Percentiles rank a stretch among this genome's conserved stretches.
These are phyloP conservation scores for Rhamphomyia laevipes DNA, from an alignment of 2,888 invertebrate genomes.

Conservation along the genomic window DNA sequence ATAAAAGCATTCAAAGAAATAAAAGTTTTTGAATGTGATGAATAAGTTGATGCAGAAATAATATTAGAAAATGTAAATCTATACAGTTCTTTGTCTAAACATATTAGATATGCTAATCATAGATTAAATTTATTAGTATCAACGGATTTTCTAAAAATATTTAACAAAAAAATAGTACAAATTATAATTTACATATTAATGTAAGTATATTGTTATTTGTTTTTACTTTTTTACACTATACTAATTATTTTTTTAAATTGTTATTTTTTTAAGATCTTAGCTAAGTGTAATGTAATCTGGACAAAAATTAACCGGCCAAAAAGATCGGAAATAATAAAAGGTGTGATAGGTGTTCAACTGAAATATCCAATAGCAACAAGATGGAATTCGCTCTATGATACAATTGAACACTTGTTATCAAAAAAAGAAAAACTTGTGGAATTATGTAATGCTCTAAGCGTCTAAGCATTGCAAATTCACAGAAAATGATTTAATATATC, in stretches of 20 bases:
- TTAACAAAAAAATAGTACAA: not conserved
- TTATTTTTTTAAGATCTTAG: too few relatives aligned
- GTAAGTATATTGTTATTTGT: too few relatives aligned
- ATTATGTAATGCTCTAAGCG: too few relatives aligned
- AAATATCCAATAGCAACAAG: conserved; percentile 11
- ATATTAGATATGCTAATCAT: not conserved
- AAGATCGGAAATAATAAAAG: conserved; percentile 9
- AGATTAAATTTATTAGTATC: not conserved
- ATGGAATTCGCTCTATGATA: conserved; percentile 13
- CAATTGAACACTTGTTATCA: conserved; percentile 8
- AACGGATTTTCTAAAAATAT: not conserved
- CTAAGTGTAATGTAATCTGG: conserved; percentile 4
- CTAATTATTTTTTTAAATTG: too few relatives aligned
- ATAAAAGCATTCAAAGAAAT: not conserved
- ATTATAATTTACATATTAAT: not conserved
- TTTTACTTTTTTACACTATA: too few relatives aligned
- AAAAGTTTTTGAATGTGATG: not conserved
- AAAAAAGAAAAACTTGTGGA: conserved; percentile 9
- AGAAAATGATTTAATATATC: conserved; percentile 9
- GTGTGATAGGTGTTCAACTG: conserved; percentile 7
- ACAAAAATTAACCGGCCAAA: conserved; percentile 10
- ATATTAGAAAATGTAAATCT: not conserved
- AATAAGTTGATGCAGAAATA: not conserved
- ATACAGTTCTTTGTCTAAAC: not conserved
- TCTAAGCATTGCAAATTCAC: conserved; percentile 4